Base-by-base conservation (phyloP, 30 jellyfish, hydroid and myxozoan genomes). In the Hydractinia symbiolongicarpus region DNA sequence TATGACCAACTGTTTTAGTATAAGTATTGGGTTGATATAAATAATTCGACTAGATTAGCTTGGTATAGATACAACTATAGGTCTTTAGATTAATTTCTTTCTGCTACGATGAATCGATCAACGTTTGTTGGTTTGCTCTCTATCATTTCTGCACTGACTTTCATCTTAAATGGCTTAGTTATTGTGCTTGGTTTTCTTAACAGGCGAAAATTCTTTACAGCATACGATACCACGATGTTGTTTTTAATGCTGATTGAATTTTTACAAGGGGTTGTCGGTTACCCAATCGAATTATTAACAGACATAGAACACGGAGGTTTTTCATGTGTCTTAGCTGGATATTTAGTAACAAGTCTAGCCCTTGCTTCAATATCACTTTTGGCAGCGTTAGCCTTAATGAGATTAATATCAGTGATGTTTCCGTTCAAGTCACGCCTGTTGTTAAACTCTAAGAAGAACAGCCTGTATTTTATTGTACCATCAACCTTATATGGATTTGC, bases 271-370 rank as follows among this genome's bases (percentile, higher is more conserved):
- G 40, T 64, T 64, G 40, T 64, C 1, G 74, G 74, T 64, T 64
- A 64, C 4, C 74, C 74, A 13, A 7, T 64, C 52, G 74, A 64
- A 13, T n/a, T 64, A 7, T n/a, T n/a, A n/a, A 51, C 74, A 64
- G 40, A 64, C 40, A 7, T 64, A 13, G 8, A n/a, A 6, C 9
- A 7, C 9, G 17, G 40, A 44, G 40, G 16, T 6, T 64, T 13
- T 7, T 44, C 74, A 6, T 64, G 74, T 13, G 74, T 64, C 2
- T 44, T 64, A n/a, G 74, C 74, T n/a, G 74, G 74, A 8, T 64
- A n/a, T 13, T 64, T 6, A n/a, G 40, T 51, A 13, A 6, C 74
- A 13, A 64, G 52, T 6, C 74, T 64, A 6, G 74, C 74, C 19
- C 40, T 64, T 44, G 40, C 40, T 64, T 64, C 74, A 6, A 64